A percentile compares a stretch with the other conserved stretches of the same genome.
Conservation (phyloP, 2,113 vertebrate genomes). For the Amblyornis subalaris region DNA sequence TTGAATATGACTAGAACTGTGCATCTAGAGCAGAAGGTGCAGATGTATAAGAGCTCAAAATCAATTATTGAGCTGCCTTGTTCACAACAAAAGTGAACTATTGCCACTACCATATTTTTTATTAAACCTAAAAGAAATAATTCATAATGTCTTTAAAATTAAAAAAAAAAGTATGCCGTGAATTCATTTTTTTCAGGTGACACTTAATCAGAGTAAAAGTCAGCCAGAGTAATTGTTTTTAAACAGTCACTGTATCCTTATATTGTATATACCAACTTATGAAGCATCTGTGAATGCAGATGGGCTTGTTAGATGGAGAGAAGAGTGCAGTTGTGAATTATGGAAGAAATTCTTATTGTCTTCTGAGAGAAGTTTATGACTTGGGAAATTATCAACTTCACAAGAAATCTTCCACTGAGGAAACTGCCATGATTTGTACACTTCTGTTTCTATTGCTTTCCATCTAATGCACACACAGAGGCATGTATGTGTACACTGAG, state of each 20-base stretch:
- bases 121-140: not conserved
- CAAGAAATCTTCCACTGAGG: not conserved
- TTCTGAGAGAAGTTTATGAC: not conserved
- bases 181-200: not conserved
- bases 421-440: not conserved
- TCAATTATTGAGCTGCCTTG: not conserved
- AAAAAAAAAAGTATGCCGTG: not conserved
- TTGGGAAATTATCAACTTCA: not conserved
- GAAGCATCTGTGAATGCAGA: conserved; percentile 17
- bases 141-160: not conserved
- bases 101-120: not conserved
- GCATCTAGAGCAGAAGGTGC: not conserved
- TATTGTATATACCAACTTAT: conserved; percentile 1
- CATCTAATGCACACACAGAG: not conserved
- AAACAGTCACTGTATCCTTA: not conserved
- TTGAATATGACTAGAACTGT: not conserved
- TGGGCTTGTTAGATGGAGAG: not conserved
- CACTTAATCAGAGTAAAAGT: not conserved
- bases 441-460: not conserved
- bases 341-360: not conserved
- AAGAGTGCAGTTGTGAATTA: not conserved
- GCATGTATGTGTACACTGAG: not conserved
- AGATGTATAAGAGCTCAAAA: not conserved
- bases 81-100: not conserved
- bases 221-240: not conserved